Conservation (phyloP, 2,797 vertebrate genomes). For the Adrianichthys oophorus region DNA sequence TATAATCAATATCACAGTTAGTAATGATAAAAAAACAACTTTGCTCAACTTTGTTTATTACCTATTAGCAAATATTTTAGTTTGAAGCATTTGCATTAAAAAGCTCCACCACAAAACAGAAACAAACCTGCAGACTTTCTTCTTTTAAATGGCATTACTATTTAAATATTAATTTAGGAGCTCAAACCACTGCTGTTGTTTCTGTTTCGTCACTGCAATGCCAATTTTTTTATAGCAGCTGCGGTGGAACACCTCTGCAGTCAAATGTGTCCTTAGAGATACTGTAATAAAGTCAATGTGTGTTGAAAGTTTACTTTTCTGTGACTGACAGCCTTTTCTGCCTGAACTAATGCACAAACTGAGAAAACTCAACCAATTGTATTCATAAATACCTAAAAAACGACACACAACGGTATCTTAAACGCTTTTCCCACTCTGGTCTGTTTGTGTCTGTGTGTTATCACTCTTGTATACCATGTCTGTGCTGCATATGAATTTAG, state of each 20-base stretch:
- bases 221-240: not conserved
- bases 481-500: constrained; percentile 48
- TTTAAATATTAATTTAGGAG: too few relatives aligned
- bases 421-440: constrained; percentile 24
- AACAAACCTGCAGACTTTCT: too few relatives aligned
- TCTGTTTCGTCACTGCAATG: too few relatives aligned
- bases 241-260: not conserved
- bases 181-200: too few relatives aligned
- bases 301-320: constrained; percentile 15
- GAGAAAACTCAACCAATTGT: constrained; percentile 15
- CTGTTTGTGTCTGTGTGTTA: constrained; percentile 46
- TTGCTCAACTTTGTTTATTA: too few relatives aligned
- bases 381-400: constrained; percentile 28
- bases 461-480: constrained; percentile 35
- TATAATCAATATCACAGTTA: too few relatives aligned
- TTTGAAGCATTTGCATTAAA: too few relatives aligned
- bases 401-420: constrained; percentile 21
- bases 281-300: not conserved
- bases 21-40: too few relatives aligned
- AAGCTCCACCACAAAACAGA: too few relatives aligned
- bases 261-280: constrained; percentile 3
- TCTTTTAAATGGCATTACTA: too few relatives aligned
- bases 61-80: too few relatives aligned
- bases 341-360: constrained; percentile 13
- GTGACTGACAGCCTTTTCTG: constrained; percentile 23